Evolutionary conservation across 1,140 invertebrate genomes (phyloP), one percentile per base, ranked within the genome.

Genomic region (Argopecten irradians): DNA sequence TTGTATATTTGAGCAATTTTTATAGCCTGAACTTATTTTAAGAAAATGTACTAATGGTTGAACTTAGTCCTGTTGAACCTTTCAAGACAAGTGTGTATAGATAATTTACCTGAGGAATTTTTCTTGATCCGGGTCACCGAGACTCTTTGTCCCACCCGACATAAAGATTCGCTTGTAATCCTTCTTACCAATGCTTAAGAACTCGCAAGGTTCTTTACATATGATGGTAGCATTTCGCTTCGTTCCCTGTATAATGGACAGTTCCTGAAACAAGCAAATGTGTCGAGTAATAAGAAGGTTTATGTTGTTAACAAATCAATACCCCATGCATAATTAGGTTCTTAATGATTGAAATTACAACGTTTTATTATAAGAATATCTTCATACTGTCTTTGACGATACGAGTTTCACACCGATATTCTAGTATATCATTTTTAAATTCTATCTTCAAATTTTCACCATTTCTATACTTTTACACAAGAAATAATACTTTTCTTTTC

Each of bases 81-180:
- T 19, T 46, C 13, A 46, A 5, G 33, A 71, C 46, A 28, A 34
- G 16, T 41, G 35, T 28, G 39, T 84, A 83, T 11, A 83, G 8
- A 14, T n/a, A 84, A 28, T 85, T 83, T 88, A 93, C 93, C 85
- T 90, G 7, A 93, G 83, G 84, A 93, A 93, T 22, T 90, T 84
- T 22, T 93, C 92, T 43, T 93, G 92, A 41, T 93, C 93, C 28
- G 92, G 92, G 85, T 93, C 93, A 71, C 88, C 89, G n/a, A 93
- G 91, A 43, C 83, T 91, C 32, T 90, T 92, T 2, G 89, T 85
- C 14, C 93, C 93, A 9, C 93, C 92, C 0, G 87, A 39, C 93
- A 93, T 93, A 71, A 93, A 93, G 55, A 93, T 92, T 13, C 87
- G 55, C 33, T 93, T 89, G 71, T 93, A 93, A 46, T 91, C 92